These are phyloP conservation scores for Mesopsocus fuscifrons DNA, from an alignment of 2,888 invertebrate species.

Conservation along the genomic window DNA sequence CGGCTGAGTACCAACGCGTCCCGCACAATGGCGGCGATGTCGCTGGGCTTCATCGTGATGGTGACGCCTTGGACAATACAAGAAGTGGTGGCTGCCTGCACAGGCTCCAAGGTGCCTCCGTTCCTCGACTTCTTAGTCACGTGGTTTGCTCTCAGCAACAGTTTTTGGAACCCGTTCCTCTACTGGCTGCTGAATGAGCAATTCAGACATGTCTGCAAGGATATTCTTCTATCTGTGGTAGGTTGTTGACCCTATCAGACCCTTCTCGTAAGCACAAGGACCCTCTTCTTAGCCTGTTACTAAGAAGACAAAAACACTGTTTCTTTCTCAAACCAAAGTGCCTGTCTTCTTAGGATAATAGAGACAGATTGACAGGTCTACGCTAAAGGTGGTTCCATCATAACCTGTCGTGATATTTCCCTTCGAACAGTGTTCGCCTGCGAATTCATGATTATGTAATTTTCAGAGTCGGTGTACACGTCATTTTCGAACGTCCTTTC, in stretches of 20 bases:
- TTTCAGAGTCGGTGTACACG: too few species aligned
- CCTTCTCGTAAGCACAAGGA: too few species aligned
- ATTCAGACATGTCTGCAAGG: conserved; percentile 60
- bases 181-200: conserved; percentile 77
- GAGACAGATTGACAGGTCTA: too few species aligned
- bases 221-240: conserved; percentile 56
- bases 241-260: conserved; percentile 16
- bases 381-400: too few species aligned
- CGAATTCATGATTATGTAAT: too few species aligned
- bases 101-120: conserved; percentile 65
- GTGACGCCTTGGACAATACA: conserved; percentile 83
- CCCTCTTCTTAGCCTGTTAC: too few species aligned
- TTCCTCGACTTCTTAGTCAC: conserved; percentile 68
- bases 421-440: too few species aligned
- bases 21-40: conserved; percentile 81
- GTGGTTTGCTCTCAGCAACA: conserved; percentile 72
- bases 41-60: conserved; percentile 75
- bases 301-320: too few species aligned
- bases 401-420: too few species aligned
- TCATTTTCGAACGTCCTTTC: too few species aligned
- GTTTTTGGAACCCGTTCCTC: conserved; percentile 79
- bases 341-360: too few species aligned
- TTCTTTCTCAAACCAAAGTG: too few species aligned
- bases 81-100: conserved; percentile 78
- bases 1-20: conserved; percentile 63